Evolutionary conservation across 2,113 vertebrate genomes (phyloP).

Genomic region (Hucho hucho): DNA sequence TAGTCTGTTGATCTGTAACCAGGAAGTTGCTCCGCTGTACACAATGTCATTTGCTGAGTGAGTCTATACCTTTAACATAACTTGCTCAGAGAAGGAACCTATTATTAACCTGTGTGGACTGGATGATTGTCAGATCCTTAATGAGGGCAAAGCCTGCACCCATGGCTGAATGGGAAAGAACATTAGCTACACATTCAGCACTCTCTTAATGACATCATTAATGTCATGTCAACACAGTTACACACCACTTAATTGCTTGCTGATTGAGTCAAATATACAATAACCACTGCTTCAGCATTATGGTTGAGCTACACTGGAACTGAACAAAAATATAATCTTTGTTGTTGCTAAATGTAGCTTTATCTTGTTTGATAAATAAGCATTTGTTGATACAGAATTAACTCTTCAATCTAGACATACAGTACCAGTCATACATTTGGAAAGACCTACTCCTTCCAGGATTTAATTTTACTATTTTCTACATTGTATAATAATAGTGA

Average conservation of each 20-base stretch:
- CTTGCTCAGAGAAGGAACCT: not conserved
- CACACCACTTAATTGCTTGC: too few species aligned
- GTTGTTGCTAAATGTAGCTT: not conserved
- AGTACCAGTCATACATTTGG: not conserved
- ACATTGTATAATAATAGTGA: too few species aligned
- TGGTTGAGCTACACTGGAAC: not conserved
- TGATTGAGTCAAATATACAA: too few species aligned
- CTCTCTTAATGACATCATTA: too few species aligned
- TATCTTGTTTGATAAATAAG: not conserved
- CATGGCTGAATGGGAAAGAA: conserved; percentile 70
- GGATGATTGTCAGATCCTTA: conserved; percentile 94
- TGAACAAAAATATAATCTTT: not conserved
- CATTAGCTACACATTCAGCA: too few species aligned
- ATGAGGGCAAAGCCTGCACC: conserved; percentile 91
- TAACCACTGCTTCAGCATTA: too few species aligned
- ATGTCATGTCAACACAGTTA: too few species aligned
- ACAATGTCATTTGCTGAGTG: too few species aligned
- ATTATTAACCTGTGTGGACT: conserved; percentile 84
- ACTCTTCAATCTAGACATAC: not conserved
- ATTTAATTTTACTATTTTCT: too few species aligned
- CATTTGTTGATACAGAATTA: not conserved
- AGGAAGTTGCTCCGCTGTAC: too few species aligned
- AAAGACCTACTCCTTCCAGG: too few species aligned
- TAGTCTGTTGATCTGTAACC: too few species aligned
- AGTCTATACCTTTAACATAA: not conserved